phyloP scores from a whole-genome alignment of 2,888 invertebrate genomes.

The Ennomos fuscantarius region DNA sequence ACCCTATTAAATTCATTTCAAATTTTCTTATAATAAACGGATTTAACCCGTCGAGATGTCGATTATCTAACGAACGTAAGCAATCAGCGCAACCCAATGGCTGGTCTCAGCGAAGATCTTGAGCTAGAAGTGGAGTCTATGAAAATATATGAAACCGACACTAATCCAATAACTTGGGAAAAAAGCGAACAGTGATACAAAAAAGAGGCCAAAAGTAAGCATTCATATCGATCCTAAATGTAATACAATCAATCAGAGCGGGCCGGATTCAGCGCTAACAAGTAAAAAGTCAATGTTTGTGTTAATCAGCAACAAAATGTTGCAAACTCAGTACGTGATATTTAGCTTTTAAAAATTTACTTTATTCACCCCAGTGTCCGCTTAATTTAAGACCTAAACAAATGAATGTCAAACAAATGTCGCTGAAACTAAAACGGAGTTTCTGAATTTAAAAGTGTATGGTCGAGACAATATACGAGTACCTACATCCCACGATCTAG shows the following conservation, averaged over 20 bases:
- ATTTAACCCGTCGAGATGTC: too few relatives aligned
- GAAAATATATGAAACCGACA: neutral
- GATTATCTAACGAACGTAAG: too few relatives aligned
- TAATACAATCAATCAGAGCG: constrained; percentile 33
- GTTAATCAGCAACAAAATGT: constrained; percentile 39
- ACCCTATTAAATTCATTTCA: too few relatives aligned
- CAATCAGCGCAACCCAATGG: too few relatives aligned
- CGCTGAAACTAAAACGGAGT: neutral
- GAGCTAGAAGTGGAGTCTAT: too few relatives aligned
- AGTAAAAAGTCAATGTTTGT: constrained; percentile 44
- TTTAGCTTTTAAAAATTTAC: constrained; percentile 12
- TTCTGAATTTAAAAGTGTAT: too few relatives aligned
- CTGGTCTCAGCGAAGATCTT: too few relatives aligned
- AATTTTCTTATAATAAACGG: too few relatives aligned
- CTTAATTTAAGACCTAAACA: constrained; percentile 40
- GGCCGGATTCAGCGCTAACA: constrained; percentile 34
- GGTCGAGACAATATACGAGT: too few relatives aligned
- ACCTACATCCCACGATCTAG: too few relatives aligned
- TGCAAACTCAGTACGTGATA: constrained; percentile 31
- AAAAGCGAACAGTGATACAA: neutral
- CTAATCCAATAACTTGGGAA: neutral
- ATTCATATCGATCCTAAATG: constrained; percentile 11
- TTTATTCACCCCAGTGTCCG: constrained; percentile 3
- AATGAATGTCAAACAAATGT: constrained; percentile 34
- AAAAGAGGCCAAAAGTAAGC: neutral